These are phyloP conservation scores for Polia nebulosa DNA, from an alignment of 2,888 invertebrate genomes.

Conservation along the genomic window DNA sequence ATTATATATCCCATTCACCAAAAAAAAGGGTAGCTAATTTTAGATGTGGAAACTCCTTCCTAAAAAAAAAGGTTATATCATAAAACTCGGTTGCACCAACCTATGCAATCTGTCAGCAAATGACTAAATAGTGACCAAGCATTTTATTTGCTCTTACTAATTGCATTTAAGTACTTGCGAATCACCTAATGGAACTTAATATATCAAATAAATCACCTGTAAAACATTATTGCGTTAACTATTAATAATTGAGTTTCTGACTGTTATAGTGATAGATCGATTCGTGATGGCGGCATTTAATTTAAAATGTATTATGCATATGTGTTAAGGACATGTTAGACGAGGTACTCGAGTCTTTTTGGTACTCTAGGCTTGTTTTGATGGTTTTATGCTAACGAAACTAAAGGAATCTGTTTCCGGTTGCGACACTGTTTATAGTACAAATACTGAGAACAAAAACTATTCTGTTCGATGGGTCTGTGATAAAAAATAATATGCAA, in stretches of 20 bases:
- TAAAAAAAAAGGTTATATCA: not conserved
- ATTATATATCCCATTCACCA: no score
- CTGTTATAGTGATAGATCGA: constrained; percentile 35
- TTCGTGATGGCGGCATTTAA: constrained; percentile 34
- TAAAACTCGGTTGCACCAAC: not conserved
- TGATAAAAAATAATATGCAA: no score
- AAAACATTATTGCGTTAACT: constrained; percentile 25
- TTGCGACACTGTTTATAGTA: not conserved
- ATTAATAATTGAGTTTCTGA: constrained; percentile 38
- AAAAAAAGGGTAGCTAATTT: not conserved
- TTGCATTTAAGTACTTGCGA: constrained; percentile 20
- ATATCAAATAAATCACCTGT: constrained; percentile 31
- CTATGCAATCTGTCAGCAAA: constrained; percentile 3
- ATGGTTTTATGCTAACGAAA: constrained; percentile 15
- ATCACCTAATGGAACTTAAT: constrained; percentile 37
- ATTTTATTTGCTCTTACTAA: constrained; percentile 12
- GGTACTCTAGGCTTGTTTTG: constrained; percentile 7
- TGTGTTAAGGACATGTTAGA: constrained; percentile 50
- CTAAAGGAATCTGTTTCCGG: constrained; percentile 17
- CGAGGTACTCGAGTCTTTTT: constrained; percentile 36
- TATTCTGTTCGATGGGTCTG: not conserved
- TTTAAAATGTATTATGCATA: constrained; percentile 53
- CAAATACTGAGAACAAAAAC: not conserved
- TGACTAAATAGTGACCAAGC: constrained; percentile 4
- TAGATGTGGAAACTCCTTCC: not conserved